These are phyloP conservation scores for Raja brachyura DNA, from an alignment of 2,113 vertebrate species.

Conservation along the genomic window DNA sequence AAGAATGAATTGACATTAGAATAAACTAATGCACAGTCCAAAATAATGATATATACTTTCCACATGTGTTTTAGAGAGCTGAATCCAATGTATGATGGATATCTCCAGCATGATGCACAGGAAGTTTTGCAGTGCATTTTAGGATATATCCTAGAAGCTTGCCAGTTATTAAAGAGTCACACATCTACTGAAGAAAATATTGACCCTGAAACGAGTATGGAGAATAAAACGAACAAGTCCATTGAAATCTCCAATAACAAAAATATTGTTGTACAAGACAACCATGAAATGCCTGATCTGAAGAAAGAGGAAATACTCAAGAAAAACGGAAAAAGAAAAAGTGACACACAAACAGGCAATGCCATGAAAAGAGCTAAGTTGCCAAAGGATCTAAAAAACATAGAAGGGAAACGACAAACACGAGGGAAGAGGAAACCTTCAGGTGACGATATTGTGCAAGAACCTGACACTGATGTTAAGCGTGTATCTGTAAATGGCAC, in stretches of 20 bases:
- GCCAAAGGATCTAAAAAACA: conserved; percentile 59
- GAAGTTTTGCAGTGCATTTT: conserved; percentile 94
- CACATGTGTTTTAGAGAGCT: conserved; percentile 65
- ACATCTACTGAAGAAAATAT: conserved; percentile 42
- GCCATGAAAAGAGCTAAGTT: conserved; percentile 85
- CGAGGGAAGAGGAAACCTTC: conserved; percentile 84
- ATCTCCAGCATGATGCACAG: conserved; percentile 93
- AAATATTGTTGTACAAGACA: background rate
- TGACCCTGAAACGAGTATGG: background rate
- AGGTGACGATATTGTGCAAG: conserved; percentile 53
- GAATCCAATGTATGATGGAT: conserved; percentile 97
- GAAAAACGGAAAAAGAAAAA: conserved; percentile 81
- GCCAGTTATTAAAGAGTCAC: conserved; percentile 74
- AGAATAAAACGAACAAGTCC: conserved; percentile 4
- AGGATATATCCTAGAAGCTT: conserved; percentile 88
- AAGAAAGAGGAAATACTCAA: conserved; percentile 56
- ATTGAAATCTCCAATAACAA: background rate
- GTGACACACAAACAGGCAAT: conserved; percentile 77
- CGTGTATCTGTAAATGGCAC: conserved; percentile 46
- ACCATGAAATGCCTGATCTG: conserved; percentile 37
- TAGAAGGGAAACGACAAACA: conserved; percentile 66
- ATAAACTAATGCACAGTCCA: background rate
- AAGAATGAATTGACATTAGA: background rate
- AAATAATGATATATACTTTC: conserved; percentile 13
- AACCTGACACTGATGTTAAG: conserved; percentile 47